Evolutionary conservation across 2,888 invertebrate genomes (phyloP).

Genomic region (Heliconius hortense): DNA sequence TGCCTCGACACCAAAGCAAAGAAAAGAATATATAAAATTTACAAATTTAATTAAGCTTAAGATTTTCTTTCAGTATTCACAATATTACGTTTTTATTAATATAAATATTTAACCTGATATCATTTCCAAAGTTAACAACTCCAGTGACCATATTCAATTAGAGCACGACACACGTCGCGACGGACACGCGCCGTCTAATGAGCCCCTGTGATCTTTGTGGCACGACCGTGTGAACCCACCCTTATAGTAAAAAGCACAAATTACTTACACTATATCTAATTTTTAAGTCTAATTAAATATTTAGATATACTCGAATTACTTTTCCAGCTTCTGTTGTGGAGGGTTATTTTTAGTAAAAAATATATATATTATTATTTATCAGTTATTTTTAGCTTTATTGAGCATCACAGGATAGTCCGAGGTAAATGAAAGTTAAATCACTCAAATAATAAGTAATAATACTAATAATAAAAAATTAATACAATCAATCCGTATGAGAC

Average conservation of each 20-base stretch:
- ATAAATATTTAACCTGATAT: background rate
- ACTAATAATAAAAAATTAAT: too few species aligned
- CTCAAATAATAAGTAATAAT: too few species aligned
- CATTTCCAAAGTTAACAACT: background rate
- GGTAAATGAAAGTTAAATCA: too few species aligned
- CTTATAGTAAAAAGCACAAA: slow-evolving; percentile 37
- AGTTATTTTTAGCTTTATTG: too few species aligned
- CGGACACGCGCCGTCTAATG: slow-evolving; percentile 65
- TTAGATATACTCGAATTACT: slow-evolving; percentile 9
- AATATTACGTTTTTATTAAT: background rate
- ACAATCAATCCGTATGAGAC: too few species aligned
- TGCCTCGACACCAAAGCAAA: too few species aligned
- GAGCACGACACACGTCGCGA: slow-evolving; percentile 61
- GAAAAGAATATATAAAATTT: too few species aligned
- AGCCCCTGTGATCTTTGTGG: slow-evolving; percentile 55
- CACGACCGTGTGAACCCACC: slow-evolving; percentile 45
- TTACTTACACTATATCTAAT: slow-evolving; percentile 33
- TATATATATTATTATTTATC: background rate
- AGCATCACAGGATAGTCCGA: too few species aligned
- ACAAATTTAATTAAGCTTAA: too few species aligned
- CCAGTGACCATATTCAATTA: slow-evolving; percentile 59
- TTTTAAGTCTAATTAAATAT: slow-evolving; percentile 14
- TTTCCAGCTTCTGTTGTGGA: background rate
- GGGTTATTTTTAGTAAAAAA: background rate
- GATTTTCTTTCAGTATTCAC: background rate